Base-by-base conservation (phyloP, 2,888 invertebrate genomes). In the Drosophila setosimentum region DNA sequence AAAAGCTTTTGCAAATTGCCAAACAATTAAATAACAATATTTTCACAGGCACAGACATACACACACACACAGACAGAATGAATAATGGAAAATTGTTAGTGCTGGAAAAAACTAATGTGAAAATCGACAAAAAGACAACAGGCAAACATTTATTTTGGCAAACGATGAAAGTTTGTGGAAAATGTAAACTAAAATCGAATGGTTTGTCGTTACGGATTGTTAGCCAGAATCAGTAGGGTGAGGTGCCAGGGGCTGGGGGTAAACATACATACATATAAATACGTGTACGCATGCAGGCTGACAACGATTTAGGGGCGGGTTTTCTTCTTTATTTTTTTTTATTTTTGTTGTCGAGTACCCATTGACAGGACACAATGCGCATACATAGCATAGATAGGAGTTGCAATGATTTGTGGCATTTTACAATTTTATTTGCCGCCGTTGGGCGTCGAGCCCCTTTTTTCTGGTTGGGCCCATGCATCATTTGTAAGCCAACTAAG, bases 401-500 rank as follows among this genome's bases (percentile, higher is more conserved):
- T 74, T 77, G 73, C 80, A 85, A 89, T 89, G 90, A 90, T 89
- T 89, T 89, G 90, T 89, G 82, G 88, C 80, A 85, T 88, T 88
- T 80, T 81, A 83, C 80, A 80, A 89, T 85, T 87, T 80, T 80
- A 87, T 85, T 80, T 87, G 87, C 82, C 72, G 76, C 75, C 61
- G 59, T 54, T 48, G 66, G 58, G 40, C 24, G 73, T 68, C 76
- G 72, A 70, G 73, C 72, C 74, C 80, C 69, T 33, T 32, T 48
- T 13, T 32, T 42, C 29, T 37, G 30, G 33, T 40, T 58, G 37
- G 58, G 68, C 51, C 73, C 77, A 76, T 83, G 89, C 85, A 85
- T 87, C 89, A 89, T 89, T 89, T 89, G 89, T 89, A 89, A 80
- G 83, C 87, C 84, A 88, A 89, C 87, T 87, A 87, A 87, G 87